phyloP scores from a whole-genome alignment of 2,888 invertebrate genomes.

The Pammene fasciana region DNA sequence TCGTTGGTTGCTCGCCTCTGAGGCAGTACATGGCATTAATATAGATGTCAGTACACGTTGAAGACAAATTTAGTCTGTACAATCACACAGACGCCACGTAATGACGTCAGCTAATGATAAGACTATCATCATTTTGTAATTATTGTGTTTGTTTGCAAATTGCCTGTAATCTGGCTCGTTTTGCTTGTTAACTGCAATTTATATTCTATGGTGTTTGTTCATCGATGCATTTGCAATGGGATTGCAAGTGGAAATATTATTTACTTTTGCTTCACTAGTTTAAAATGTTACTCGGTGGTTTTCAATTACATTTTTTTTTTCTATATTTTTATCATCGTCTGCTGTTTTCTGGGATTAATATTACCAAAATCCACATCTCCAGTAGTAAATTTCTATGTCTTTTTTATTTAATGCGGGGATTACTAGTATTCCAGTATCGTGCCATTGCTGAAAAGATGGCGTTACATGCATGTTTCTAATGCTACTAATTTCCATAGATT shows the following conservation, averaged over 20 bases:
- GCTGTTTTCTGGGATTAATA: no score
- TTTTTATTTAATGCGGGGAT: no score
- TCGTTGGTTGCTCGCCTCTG: no score
- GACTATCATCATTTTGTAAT: slow-evolving; percentile 39
- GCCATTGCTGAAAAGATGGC: no score
- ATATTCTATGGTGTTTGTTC: slow-evolving; percentile 15
- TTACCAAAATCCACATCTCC: no score
- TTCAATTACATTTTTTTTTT: no score
- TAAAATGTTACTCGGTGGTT: no score
- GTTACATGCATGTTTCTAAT: no score
- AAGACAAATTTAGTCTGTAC: slow-evolving; percentile 5
- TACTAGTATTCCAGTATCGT: no score
- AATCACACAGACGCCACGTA: slow-evolving; percentile 33
- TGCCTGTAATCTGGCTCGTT: slow-evolving; percentile 32
- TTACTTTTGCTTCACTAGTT: neutral
- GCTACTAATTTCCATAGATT: no score
- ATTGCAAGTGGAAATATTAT: neutral
- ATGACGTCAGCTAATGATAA: slow-evolving; percentile 35
- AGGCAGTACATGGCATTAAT: neutral
- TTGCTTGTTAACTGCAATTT: slow-evolving; percentile 35
- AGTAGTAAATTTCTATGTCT: no score
- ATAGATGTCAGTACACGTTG: neutral
- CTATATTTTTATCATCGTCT: no score
- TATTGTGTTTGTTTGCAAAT: slow-evolving; percentile 42
- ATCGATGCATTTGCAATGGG: slow-evolving; percentile 17